Base-by-base conservation (phyloP, 2,888 invertebrate species). In the Adelognathus sp. region DNA sequence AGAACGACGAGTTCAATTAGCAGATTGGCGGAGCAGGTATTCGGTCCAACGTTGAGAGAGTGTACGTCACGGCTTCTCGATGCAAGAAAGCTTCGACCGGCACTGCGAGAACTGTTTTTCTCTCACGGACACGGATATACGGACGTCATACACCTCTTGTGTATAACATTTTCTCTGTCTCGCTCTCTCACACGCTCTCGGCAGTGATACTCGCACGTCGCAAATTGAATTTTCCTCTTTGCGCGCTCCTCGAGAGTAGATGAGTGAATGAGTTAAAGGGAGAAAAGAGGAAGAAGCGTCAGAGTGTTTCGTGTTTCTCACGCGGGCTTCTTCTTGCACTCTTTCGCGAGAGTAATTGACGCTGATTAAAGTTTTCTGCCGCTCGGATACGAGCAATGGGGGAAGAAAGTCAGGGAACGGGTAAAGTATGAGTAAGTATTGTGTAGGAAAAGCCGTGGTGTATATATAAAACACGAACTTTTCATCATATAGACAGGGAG, bases 361-460 rank as follows among this genome's bases (percentile, higher is more conserved):
- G 86, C 86, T 88, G 87, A 88, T 88, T 87, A 88, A 88, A 87
- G 86, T 88, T n/a, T n/a, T 88, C 83, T 82, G 79, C 70, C 81
- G 76, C n/a, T n/a, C 29, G 67, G 44, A 18, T 36, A 14, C 4
- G 58, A 39, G 52, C 4, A 39, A 29, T 33, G 24, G 41, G 61
- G 29, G 33, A n/a, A 27, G 24, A 14, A 16, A 7, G 18, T n/a
- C 64, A 44, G 31, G 56, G 33, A 41, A 7, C 4, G 14, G 14
- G 36, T 21, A 14, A 46, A 39, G 46, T 18, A 58, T 58, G 56
- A 58, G 44, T 69, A 24, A 54, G 58, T 27, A 24, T 39, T 54
- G 54, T 4, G 36, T 16, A 16, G 52, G 11, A 46, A 21, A 50
- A 14, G 27, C 44, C 9, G 14, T 27, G 63, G 36, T 9, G 56